phyloP scores from a whole-genome alignment of 1,140 invertebrate genomes.

The Rhysida immarginata region DNA sequence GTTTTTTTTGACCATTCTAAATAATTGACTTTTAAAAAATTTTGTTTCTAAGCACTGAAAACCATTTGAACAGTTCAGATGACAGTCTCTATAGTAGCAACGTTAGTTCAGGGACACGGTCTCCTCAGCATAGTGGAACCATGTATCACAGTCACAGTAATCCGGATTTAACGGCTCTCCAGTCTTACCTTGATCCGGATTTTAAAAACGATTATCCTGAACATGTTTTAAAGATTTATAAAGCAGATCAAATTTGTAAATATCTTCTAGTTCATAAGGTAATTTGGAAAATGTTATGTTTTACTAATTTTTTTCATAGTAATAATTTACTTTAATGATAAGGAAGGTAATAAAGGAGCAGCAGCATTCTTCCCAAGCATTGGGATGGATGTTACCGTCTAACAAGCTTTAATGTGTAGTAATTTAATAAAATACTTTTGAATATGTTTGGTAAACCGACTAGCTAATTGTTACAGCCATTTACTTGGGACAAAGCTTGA shows the following conservation, averaged over 20 bases:
- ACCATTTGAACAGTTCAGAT: constrained; percentile 18
- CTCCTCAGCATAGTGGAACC: constrained; percentile 28
- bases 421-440: too few species aligned
- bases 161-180: constrained; percentile 49
- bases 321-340: too few species aligned
- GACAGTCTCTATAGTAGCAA: constrained; percentile 17
- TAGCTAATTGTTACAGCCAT: too few species aligned
- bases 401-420: too few species aligned
- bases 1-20: too few species aligned
- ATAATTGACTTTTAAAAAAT: background rate
- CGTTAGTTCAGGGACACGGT: constrained; percentile 18
- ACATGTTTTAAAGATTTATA: constrained; percentile 90
- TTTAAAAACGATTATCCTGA: constrained; percentile 72
- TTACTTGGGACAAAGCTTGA: too few species aligned
- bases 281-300: too few species aligned
- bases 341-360: too few species aligned
- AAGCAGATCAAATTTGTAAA: constrained; percentile 92
- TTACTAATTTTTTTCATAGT: too few species aligned
- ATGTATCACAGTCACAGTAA: constrained; percentile 66
- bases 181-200: constrained; percentile 36
- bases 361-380: too few species aligned
- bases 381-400: too few species aligned
- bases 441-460: too few species aligned
- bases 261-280: constrained; percentile 88
- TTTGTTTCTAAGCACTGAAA: constrained; percentile 15